Base-by-base conservation (phyloP, 2,113 vertebrate genomes). In the Gobius niger region DNA sequence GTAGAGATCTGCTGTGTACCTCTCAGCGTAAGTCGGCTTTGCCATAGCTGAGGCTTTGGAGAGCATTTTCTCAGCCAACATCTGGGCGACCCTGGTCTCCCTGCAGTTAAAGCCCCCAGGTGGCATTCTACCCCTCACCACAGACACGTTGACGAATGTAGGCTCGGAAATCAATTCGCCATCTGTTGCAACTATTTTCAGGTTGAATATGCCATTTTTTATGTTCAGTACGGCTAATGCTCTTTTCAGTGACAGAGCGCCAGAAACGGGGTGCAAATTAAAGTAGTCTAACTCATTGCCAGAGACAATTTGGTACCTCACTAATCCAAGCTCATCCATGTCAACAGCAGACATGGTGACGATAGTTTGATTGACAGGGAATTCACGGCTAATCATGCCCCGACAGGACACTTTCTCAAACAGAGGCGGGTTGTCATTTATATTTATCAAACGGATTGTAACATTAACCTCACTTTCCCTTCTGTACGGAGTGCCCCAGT, bases 401-500 rank as follows among this genome's bases (percentile, higher is more conserved):
- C 94, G 94, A 76, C 98, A 99, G 0, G 94, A 95, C 61, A 97
- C 91, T 75, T 92, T 97, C 85, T 99, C 98, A 90, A 99, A 98
- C 59, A 96, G 88, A 4, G 98, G 98, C 44, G 89, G 93, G 83
- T 99, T 98, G 89, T 99, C 98, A 0, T 99, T 99, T 60, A 96
- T 89, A 44, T 99, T 99, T 44, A 94, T 89, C 52, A 99, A 76
- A 65, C 92, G 92, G 60, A 99, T 88, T 0, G 96, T 98, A 65
- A 99, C 93, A 46, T 98, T 98, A 15, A 96, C 96, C 70, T 99
- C 96, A 0, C 84, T 97, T 82, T 99, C 98, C 0, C 95, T 93
- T 68, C 98, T 93, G 73, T 97, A 99, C 0, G 98, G 98, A 0
- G 95, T 95, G 18, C 98, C 98, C 96, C 98, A 98, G 80, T 99